Evolutionary conservation across 2,797 vertebrate genomes (phyloP).

Genomic region (Anisognathus igniventris): DNA sequence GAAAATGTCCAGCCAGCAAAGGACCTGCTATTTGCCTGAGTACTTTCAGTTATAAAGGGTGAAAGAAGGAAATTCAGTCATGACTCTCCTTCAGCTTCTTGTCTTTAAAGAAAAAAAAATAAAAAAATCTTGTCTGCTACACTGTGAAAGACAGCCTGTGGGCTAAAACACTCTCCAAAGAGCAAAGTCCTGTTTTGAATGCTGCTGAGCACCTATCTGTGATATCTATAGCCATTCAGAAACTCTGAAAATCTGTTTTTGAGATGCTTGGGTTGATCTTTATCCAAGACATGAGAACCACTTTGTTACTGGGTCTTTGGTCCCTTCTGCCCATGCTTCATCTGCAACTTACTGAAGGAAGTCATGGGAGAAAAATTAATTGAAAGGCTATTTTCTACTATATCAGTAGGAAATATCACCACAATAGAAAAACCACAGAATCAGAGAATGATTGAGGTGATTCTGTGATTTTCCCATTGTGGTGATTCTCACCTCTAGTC

Average conservation of each 20-base stretch:
- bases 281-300: not conserved
- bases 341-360: not conserved
- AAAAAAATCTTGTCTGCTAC: not conserved
- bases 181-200: not conserved
- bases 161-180: not conserved
- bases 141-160: not conserved
- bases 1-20: not conserved
- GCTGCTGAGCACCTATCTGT: not conserved
- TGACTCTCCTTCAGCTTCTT: not conserved
- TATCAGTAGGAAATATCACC: not conserved
- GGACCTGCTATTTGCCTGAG: not conserved
- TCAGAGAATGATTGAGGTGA: not conserved
- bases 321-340: not conserved
- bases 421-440: not conserved
- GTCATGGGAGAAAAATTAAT: not conserved
- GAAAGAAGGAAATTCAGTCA: not conserved
- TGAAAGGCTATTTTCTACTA: not conserved
- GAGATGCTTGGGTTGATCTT: not conserved
- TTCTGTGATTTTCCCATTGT: not conserved
- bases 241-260: not conserved
- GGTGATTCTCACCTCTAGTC: not conserved
- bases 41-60: not conserved
- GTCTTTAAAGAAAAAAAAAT: not conserved
- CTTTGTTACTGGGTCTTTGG: not conserved
- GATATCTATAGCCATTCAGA: not conserved